Percentiles rank a stretch among this genome's conserved stretches.
Conservation (phyloP, 2,113 vertebrate species). For the Fregetta grallaria region DNA sequence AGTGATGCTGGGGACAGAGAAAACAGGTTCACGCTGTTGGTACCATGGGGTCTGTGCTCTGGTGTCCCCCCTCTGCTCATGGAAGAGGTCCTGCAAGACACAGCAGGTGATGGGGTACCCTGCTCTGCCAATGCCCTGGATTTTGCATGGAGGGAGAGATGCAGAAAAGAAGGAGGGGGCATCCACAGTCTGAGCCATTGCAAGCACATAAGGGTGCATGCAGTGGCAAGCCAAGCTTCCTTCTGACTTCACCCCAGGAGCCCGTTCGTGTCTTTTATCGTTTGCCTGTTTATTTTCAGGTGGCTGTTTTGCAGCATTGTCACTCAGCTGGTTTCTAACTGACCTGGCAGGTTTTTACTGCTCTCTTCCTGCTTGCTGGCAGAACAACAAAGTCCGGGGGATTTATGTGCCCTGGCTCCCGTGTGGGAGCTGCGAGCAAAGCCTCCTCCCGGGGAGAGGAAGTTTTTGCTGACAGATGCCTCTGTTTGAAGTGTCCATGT, state of each 20-base stretch:
- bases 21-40: neutral
- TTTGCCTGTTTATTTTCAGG: neutral
- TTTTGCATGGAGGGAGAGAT: neutral
- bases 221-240: neutral
- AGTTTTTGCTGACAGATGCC: constrained; percentile 1
- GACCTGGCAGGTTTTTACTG: constrained; percentile 20
- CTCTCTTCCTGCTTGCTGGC: constrained; percentile 27
- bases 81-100: neutral
- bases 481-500: neutral
- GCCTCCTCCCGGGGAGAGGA: neutral
- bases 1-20: neutral
- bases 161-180: neutral
- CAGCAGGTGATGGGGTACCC: neutral
- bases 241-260: neutral
- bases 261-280: rapidly evolving
- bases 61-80: neutral
- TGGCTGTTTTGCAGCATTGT: neutral
- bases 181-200: neutral
- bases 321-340: constrained; percentile 43
- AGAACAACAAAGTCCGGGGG: constrained; percentile 20
- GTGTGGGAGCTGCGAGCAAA: neutral
- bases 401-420: neutral
- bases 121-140: neutral
- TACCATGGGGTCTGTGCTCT: neutral
- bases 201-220: rapidly evolving